Base-by-base conservation (phyloP, 1,140 invertebrate species). In the Drusus annulatus region DNA sequence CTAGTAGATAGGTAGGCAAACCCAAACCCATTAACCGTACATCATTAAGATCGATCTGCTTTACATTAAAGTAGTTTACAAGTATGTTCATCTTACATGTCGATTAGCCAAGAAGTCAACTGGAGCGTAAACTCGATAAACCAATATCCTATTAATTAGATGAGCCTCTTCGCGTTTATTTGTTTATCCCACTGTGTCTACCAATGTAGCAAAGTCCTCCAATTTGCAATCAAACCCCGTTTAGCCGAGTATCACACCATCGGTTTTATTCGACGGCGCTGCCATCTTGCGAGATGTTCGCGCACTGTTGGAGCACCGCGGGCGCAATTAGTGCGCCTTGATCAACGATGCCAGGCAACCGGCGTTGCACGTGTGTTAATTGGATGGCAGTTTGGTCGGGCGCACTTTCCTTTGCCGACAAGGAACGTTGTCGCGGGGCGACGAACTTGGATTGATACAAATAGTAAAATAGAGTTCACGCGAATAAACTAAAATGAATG, bases 271-370 rank as follows among this genome's bases (percentile, higher is more conserved):
- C 16, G 17, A 71, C 52, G 36, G 63, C 54, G 56, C 75, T 71
- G 79, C 71, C 75, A 81, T 81, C 80, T 76, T 78, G 45, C 45
- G 68, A 81, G 65, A 78, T 58, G 62, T 75, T 80, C 45, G 31
- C 79, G 31, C 52, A 31, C 17, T 74, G 54, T 16, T 2, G 74
- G 50, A 58, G 19, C 3, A 78, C 63, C 78, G 50, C 21, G 28
- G 54, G 74, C 74, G 16, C 73, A 79, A 76, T 78, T 74, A 71
- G 23, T 36, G 31, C 81, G 78, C 81, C 81, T 78, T 50, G 77
- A 80, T 52, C 17, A 75, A 19, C 13, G 36, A 75, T 10, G 58
- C 58, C 56, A 63, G 62, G 81, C 78, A 82, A 82, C 28, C 68
- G 51, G 19, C 52, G 15, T 1, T 28, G 25, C 81, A 74, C 73